Percentiles rank a stretch among this genome's conserved stretches.
Evolutionary conservation across 2,888 invertebrate genomes (phyloP).

Genomic region (Brachyopa scutellaris): DNA sequence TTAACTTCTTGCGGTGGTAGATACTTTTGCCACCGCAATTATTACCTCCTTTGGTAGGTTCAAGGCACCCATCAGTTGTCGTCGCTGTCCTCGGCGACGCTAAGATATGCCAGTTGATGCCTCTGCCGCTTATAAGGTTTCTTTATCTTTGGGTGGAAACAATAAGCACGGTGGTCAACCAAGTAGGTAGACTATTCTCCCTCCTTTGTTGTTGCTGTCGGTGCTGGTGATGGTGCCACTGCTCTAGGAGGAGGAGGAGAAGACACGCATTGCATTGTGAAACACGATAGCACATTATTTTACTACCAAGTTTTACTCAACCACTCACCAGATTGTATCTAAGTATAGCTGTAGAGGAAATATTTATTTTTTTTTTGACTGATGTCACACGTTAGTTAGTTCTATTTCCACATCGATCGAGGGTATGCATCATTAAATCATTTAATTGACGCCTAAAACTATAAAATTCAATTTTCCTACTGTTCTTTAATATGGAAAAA

Average conservation of each 20-base stretch:
- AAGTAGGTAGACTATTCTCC: slow-evolving; percentile 34
- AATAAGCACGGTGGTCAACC: slow-evolving; percentile 55
- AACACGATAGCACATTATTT: slow-evolving; percentile 12
- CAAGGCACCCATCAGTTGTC: slow-evolving; percentile 55
- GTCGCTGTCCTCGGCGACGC: slow-evolving; percentile 16
- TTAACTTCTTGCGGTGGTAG: slow-evolving; percentile 50
- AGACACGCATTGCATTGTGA: slow-evolving; percentile 4
- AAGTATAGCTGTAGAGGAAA: slow-evolving; percentile 23
- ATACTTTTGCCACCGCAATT: slow-evolving; percentile 23
- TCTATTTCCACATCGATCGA: no score
- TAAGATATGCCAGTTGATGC: slow-evolving; percentile 40
- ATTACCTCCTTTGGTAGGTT: slow-evolving; percentile 54
- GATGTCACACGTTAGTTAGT: slow-evolving; percentile 50
- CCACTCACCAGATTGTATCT: no score
- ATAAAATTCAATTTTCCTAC: no score
- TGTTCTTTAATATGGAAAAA: no score
- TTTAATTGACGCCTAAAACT: no score
- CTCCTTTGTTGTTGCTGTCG: slow-evolving; percentile 8
- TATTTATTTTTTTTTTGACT: slow-evolving; percentile 52
- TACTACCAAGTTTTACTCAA: background rate
- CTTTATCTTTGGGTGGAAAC: slow-evolving; percentile 38
- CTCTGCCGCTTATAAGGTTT: slow-evolving; percentile 52
- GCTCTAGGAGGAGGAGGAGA: slow-evolving; percentile 17
- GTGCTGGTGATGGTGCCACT: background rate
- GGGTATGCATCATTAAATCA: no score